Percentiles rank a stretch among this genome's conserved stretches.
phyloP scores from a whole-genome alignment of 2,888 invertebrate genomes.

The Dolichomitus sp. region DNA sequence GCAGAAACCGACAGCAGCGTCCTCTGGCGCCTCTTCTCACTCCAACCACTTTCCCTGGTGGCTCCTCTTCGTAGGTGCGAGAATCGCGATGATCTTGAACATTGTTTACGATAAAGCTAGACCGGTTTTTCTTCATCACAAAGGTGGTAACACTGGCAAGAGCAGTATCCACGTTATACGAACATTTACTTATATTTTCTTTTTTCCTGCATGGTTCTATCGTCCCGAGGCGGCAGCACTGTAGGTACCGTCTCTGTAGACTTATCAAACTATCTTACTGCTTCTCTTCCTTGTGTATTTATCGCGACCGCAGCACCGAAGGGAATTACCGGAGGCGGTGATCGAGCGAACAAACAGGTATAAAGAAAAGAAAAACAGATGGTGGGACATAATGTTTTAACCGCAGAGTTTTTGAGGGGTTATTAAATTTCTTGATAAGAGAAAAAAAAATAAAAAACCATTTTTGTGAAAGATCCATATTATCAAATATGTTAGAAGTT shows the following conservation, averaged over 20 bases:
- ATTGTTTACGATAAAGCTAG: constrained; percentile 67
- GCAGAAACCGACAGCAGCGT: neutral
- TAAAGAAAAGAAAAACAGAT: neutral
- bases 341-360: neutral
- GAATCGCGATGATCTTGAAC: constrained; percentile 70
- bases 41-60: neutral
- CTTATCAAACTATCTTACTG: constrained; percentile 9
- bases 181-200: constrained; percentile 6
- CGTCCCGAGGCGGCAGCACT: neutral
- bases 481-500: too few relatives aligned
- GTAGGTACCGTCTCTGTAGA: constrained; percentile 4
- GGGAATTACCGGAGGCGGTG: constrained; percentile 9
- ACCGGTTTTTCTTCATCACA: constrained; percentile 34
- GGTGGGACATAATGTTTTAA: neutral
- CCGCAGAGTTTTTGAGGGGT: neutral
- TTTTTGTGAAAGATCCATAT: too few relatives aligned
- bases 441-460: too few relatives aligned
- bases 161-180: neutral
- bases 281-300: neutral
- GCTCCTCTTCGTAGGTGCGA: constrained; percentile 33
- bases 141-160: neutral
- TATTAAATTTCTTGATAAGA: neutral
- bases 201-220: neutral
- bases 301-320: constrained; percentile 6
- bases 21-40: neutral